Percentiles rank a stretch among this genome's conserved stretches.
phyloP scores from a whole-genome alignment of 2,113 vertebrate species.

The Triplophysa dalaica region DNA sequence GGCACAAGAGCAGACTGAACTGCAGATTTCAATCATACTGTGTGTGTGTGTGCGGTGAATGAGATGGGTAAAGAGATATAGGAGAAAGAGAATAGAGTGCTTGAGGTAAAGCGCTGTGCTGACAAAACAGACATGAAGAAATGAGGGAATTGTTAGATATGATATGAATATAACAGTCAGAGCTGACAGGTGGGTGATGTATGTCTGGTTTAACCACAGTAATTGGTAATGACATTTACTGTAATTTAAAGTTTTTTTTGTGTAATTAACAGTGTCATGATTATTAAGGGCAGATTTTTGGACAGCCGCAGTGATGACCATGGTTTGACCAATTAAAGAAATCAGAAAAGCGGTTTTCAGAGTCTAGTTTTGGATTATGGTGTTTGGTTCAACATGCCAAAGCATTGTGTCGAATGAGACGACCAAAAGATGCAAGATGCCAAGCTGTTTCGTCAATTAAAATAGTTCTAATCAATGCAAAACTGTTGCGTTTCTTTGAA shows the following conservation, averaged over 20 bases:
- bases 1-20: conserved; percentile 44
- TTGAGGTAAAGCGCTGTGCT: conserved; percentile 42
- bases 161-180: conserved; percentile 42
- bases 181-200: conserved; percentile 17
- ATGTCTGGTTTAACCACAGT: conserved; percentile 3
- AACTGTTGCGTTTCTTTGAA: too few species aligned
- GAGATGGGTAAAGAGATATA: conserved; percentile 41
- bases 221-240: background rate
- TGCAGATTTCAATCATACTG: conserved; percentile 53
- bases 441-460: too few species aligned
- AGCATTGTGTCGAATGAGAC: too few species aligned
- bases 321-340: conserved; percentile 3
- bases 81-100: conserved; percentile 38
- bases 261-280: conserved; percentile 5
- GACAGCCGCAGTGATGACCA: background rate
- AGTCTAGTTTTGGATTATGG: background rate
- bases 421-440: too few species aligned
- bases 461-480: too few species aligned
- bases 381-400: background rate
- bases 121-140: conserved; percentile 42
- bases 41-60: conserved; percentile 12
- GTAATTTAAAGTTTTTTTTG: background rate
- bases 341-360: too few species aligned
- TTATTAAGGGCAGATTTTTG: background rate
- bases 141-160: conserved; percentile 29